Conservation (phyloP, 2,113 vertebrate genomes). For the Siniperca chuatsi region DNA sequence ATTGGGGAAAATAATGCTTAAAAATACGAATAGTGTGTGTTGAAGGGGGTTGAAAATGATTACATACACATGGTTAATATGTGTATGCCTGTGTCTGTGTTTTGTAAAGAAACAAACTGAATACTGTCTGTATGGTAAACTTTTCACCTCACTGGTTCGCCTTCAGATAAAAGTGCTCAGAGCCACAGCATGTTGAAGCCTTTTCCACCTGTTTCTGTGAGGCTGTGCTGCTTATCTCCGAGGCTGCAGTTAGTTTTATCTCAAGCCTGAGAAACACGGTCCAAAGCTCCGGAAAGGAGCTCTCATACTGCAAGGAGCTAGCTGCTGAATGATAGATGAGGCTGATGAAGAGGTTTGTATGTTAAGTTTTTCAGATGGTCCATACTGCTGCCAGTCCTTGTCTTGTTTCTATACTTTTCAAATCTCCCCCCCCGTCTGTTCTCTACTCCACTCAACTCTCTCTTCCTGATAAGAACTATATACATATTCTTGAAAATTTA, state of each 20-base stretch:
- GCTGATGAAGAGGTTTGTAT: not conserved
- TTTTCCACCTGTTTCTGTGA: not conserved
- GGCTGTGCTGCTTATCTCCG: slow-evolving; percentile 1
- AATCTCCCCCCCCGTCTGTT: not conserved
- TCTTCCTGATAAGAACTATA: not conserved
- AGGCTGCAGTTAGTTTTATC: slow-evolving; percentile 21
- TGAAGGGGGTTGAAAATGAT: not conserved
- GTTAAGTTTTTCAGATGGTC: not conserved
- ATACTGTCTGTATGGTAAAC: slow-evolving; percentile 2
- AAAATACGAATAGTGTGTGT: not conserved
- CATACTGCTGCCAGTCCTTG: not conserved
- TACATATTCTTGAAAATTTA: too few relatives aligned
- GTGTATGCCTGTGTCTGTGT: not conserved
- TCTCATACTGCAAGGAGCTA: not conserved
- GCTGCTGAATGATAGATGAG: slow-evolving; percentile 3
- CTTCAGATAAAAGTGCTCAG: slow-evolving; percentile 12
- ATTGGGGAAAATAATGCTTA: not conserved
- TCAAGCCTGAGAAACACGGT: not conserved
- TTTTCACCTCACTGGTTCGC: slow-evolving; percentile 21
- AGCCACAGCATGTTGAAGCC: not conserved
- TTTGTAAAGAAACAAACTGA: not conserved
- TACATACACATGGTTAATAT: too few relatives aligned
- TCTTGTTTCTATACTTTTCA: not conserved
- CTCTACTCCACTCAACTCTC: not conserved
- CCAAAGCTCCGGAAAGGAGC: slow-evolving; percentile 5